Evolutionary conservation across 2,888 invertebrate species (phyloP).

Genomic region (Drosophila greeni): DNA sequence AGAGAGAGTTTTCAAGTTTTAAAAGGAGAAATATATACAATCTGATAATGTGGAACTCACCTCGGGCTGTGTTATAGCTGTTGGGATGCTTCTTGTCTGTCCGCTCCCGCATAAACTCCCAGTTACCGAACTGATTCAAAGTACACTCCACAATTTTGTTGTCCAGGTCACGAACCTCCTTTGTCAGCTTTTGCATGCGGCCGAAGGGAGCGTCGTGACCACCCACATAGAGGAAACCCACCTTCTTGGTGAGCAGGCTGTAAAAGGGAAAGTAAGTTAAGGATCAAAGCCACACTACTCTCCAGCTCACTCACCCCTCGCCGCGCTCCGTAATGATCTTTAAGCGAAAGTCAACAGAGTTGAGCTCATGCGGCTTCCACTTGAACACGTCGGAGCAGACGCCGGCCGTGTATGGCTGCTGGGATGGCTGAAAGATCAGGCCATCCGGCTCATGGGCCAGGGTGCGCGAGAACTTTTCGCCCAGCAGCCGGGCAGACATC

Average conservation of each 20-base stretch:
- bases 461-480: constrained; percentile 90
- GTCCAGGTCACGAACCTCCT: constrained; percentile 87
- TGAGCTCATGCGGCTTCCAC: constrained; percentile 97
- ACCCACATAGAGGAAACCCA: constrained; percentile 90
- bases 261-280: neutral
- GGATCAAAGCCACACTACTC: constrained; percentile 76
- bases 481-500: constrained; percentile 84
- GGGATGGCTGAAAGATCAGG: constrained; percentile 96
- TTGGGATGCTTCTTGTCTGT: constrained; percentile 98
- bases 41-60: constrained; percentile 54
- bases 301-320: constrained; percentile 82
- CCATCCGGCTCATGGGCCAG: constrained; percentile 98
- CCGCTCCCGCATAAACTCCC: constrained; percentile 96
- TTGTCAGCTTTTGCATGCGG: constrained; percentile 86
- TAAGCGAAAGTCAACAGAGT: constrained; percentile 97
- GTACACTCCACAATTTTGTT: constrained; percentile 98
- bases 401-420: constrained; percentile 91
- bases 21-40: too few relatives aligned
- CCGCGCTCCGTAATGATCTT: constrained; percentile 87
- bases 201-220: constrained; percentile 84
- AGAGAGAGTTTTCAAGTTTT: constrained; percentile 62
- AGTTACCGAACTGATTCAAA: constrained; percentile 85
- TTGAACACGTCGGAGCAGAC: constrained; percentile 92
- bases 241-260: constrained; percentile 84
- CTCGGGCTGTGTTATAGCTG: constrained; percentile 87